phyloP scores from a whole-genome alignment of 2,888 invertebrate genomes.

The Masnerella sp. region DNA sequence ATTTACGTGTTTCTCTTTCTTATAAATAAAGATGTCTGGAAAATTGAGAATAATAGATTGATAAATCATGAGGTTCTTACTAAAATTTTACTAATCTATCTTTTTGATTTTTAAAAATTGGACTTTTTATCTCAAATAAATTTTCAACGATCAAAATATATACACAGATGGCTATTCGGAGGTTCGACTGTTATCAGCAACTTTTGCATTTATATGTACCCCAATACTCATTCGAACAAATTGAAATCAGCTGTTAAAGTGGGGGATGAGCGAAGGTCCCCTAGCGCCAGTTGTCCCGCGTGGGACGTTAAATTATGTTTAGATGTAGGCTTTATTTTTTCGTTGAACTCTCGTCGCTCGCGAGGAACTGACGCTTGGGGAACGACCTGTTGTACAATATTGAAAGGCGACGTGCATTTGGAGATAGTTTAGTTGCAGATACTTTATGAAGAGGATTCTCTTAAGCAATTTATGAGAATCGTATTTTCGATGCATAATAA shows the following conservation, averaged over 20 bases:
- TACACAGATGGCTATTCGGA: too few species aligned
- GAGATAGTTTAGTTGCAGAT: constrained; percentile 22
- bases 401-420: constrained; percentile 25
- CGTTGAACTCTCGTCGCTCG: constrained; percentile 19
- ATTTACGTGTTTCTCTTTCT: too few species aligned
- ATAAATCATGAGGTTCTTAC: too few species aligned
- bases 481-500: constrained; percentile 36
- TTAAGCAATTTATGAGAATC: constrained; percentile 10
- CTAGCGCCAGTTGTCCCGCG: constrained; percentile 19
- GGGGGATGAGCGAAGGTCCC: neutral
- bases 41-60: too few species aligned
- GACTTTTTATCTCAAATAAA: too few species aligned
- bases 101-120: too few species aligned
- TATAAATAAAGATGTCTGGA: too few species aligned
- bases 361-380: constrained; percentile 6
- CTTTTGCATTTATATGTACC: too few species aligned
- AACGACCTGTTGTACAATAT: constrained; percentile 35
- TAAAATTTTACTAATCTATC: too few species aligned
- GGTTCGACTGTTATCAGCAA: too few species aligned
- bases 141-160: too few species aligned
- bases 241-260: neutral
- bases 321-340: constrained; percentile 18
- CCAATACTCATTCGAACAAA: too few species aligned
- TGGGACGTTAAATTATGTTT: constrained; percentile 15
- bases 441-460: constrained; percentile 8